Conservation (phyloP, 2,113 vertebrate genomes). For the Galbula dea region DNA sequence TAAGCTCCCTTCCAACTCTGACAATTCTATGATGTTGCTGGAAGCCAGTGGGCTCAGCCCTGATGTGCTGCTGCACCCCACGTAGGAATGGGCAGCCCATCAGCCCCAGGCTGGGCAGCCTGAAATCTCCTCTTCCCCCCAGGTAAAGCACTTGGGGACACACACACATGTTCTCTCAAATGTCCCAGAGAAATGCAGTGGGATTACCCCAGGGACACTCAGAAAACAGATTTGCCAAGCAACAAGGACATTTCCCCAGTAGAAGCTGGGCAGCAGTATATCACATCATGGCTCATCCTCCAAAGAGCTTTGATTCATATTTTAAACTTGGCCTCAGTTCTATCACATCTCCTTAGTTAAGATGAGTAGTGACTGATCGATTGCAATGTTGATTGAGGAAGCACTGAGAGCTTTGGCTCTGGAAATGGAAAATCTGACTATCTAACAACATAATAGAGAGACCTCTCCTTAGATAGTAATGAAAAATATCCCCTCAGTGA, state of each 20-base stretch:
- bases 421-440: background rate
- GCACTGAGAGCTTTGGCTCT: background rate
- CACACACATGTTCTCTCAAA: too few species aligned
- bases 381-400: background rate
- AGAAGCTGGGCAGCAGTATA: background rate
- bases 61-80: background rate
- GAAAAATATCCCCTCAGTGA: background rate
- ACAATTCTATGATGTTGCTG: accelerated
- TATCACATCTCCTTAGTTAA: background rate
- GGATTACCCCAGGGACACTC: accelerated
- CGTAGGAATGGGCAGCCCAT: background rate
- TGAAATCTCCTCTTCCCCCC: background rate
- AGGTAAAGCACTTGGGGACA: accelerated
- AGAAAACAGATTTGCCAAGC: background rate
- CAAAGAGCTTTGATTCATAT: background rate
- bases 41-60: accelerated
- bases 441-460: background rate
- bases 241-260: background rate
- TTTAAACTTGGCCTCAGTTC: background rate
- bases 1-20: too few species aligned
- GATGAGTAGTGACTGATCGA: background rate
- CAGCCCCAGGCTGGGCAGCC: background rate
- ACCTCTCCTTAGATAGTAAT: background rate
- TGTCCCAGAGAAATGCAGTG: background rate
- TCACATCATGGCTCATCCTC: background rate